Base-by-base conservation (phyloP, 37 sponge, comb jelly and placozoan species). In the Mnemiopsis leidyi region DNA sequence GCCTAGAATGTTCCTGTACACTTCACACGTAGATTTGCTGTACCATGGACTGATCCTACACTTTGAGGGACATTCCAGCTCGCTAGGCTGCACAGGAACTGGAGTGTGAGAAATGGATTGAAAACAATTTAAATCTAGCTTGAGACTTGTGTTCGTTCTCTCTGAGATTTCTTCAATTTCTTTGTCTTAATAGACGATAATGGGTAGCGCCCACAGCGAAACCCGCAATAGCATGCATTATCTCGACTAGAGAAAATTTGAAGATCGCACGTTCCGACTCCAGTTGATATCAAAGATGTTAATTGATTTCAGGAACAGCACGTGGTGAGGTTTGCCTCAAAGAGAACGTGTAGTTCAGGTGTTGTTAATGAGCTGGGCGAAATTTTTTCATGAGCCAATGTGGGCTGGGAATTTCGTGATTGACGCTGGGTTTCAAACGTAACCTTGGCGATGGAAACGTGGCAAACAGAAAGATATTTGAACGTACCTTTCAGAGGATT, bases 401-500 rank as follows among this genome's bases (percentile, higher is more conserved):
- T n/a, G n/a, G n/a, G n/a, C n/a, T n/a, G n/a, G n/a, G n/a, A n/a
- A n/a, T n/a, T n/a, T n/a, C n/a, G n/a, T n/a, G n/a, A n/a, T n/a
- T n/a, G n/a, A n/a, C n/a, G n/a, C n/a, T n/a, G n/a, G n/a, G n/a
- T n/a, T n/a, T n/a, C n/a, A n/a, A n/a, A n/a, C n/a, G n/a, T n/a
- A n/a, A n/a, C n/a, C n/a, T n/a, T n/a, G n/a, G n/a, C n/a, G n/a
- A n/a, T n/a, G n/a, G n/a, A n/a, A n/a, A n/a, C n/a, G n/a, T n/a
- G n/a, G n/a, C n/a, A n/a, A n/a, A n/a, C n/a, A n/a, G n/a, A n/a
- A n/a, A n/a, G n/a, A n/a, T n/a, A n/a, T n/a, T n/a, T n/a, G n/a
- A n/a, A 48, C 48, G 0, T 40, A 85, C 90, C 90, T 85, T 26
- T 85, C 90, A 7, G 90, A 36, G 0, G 90, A 85, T 1, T 40